Conservation (phyloP, 1,140 invertebrate genomes). For the Charaxes varanes region DNA sequence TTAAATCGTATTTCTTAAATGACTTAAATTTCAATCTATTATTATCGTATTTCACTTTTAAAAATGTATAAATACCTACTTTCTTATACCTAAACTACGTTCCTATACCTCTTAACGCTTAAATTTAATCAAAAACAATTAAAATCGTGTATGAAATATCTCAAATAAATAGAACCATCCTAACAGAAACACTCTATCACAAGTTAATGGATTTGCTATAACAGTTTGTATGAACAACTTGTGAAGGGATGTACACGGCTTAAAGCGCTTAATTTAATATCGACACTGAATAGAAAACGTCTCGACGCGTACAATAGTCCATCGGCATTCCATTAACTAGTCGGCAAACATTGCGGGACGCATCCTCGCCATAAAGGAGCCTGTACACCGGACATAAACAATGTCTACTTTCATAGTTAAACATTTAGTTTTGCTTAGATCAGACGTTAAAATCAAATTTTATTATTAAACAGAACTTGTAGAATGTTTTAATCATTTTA, state of each 20-base stretch:
- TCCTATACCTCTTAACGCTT: too few relatives aligned
- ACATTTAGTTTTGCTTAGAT: background rate
- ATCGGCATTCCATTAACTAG: constrained; percentile 68
- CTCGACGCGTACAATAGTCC: constrained; percentile 52
- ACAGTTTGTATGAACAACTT: constrained; percentile 30
- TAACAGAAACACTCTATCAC: constrained; percentile 20
- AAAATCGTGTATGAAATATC: too few relatives aligned
- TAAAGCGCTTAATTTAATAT: constrained; percentile 52
- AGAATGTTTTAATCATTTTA: too few relatives aligned
- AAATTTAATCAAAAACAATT: too few relatives aligned
- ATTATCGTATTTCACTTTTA: too few relatives aligned
- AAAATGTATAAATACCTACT: too few relatives aligned
- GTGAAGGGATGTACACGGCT: constrained; percentile 21
- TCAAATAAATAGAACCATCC: too few relatives aligned
- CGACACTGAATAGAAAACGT: constrained; percentile 60
- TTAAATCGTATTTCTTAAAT: too few relatives aligned
- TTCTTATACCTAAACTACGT: too few relatives aligned
- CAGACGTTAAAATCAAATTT: background rate
- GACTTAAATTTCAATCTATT: too few relatives aligned
- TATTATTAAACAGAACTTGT: too few relatives aligned
- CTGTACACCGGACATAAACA: constrained; percentile 9
- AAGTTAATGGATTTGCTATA: constrained; percentile 24
- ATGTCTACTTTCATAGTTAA: background rate
- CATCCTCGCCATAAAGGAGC: constrained; percentile 36
- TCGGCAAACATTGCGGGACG: constrained; percentile 54